Base-by-base conservation (phyloP, 2,888 invertebrate genomes). In the Frankliniella intonsa region DNA sequence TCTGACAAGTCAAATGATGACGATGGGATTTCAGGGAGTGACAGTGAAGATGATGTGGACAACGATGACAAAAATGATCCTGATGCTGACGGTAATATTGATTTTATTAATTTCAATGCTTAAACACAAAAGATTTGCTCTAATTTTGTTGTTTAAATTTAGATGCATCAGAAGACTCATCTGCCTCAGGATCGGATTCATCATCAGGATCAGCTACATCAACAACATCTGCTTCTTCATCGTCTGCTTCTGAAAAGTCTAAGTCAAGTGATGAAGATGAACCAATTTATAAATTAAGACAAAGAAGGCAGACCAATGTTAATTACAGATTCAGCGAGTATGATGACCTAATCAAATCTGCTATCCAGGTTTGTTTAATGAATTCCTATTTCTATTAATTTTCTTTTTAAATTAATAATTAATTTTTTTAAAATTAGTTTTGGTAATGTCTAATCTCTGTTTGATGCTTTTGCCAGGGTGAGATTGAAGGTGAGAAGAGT, bases 321-420 rank as follows among this genome's bases (percentile, higher is more conserved):
- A 95, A 94, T 87, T 94, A 95, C 86, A 92, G 94, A 27, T 94
- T 97, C 85, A 95, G 95, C 87, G 98, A 98, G 88, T 99, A 95
- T 89, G 99, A 99, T 87, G 95, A 97, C 51, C 92, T 98, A 87
- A 98, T 99, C 85, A 95, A 96, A 87, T 96, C 95, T 76, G 98
- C 98, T 14, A 93, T 96, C 84, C 92, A 93, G 89, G 92, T 91
- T 85, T 55, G 76, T 27, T 50, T 19, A 80, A 17, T 19, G 19
- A n/a, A 3, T 11, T n/a, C n/a, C 11, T n/a, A 0, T 80, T 80
- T 50, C 69, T 81, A 80, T 55, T 10, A 9, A 9, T 79, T 55
- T n/a, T n/a, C 7, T n/a, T 69, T 69, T 11, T 22, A 55, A 55
- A 55, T 2, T 55, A 17, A n/a, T n/a, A n/a, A n/a, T n/a, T n/a